phyloP scores from a whole-genome alignment of 2,888 invertebrate genomes.

The Cephus pygmeus region DNA sequence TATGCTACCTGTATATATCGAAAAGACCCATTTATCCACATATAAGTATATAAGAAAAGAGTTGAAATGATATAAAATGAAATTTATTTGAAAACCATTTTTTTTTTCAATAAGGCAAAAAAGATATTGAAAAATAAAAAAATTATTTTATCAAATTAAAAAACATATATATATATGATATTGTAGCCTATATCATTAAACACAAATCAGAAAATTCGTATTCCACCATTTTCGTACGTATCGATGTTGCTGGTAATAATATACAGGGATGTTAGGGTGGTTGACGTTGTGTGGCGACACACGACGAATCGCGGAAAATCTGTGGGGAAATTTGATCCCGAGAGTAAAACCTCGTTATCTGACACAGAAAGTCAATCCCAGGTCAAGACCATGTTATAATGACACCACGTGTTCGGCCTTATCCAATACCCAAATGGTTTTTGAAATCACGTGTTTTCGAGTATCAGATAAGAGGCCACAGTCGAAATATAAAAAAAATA shows the following conservation, averaged over 20 bases:
- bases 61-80: not conserved
- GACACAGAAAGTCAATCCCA: conserved; percentile 46
- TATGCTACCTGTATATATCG: not conserved
- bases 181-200: not conserved
- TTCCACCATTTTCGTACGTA: not conserved
- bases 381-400: conserved; percentile 21
- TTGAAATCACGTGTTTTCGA: conserved; percentile 28
- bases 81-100: not conserved
- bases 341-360: conserved; percentile 55
- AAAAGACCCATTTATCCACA: not conserved
- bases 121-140: too few species aligned
- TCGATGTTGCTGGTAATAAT: not conserved
- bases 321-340: conserved; percentile 40
- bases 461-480: not conserved
- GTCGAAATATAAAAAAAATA: not conserved
- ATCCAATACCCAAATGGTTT: conserved; percentile 36
- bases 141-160: not conserved
- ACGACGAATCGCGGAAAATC: not conserved
- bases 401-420: conserved; percentile 15
- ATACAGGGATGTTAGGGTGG: not conserved
- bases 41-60: not conserved
- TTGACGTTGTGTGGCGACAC: not conserved
- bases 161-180: not conserved
- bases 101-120: too few species aligned
- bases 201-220: not conserved